These are phyloP conservation scores for Morinoia aosen DNA, from an alignment of 2,888 invertebrate species.

Conservation along the genomic window DNA sequence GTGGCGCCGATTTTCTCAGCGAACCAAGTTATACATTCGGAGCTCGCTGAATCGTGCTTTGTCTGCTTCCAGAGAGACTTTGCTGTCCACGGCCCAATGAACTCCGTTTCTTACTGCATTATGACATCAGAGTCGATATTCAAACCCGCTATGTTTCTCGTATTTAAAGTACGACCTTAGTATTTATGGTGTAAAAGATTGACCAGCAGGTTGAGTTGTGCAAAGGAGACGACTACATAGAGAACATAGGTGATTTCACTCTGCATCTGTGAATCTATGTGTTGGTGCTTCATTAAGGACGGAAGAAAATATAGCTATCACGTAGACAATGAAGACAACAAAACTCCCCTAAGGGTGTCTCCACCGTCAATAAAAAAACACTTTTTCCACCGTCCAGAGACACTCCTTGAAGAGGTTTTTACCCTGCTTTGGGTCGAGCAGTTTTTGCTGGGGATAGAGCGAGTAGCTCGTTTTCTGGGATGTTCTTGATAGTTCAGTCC, in stretches of 20 bases:
- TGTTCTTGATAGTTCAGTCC: constrained; percentile 33
- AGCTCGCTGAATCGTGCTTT: background rate
- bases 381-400: background rate
- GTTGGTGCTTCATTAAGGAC: background rate
- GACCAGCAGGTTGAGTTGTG: background rate
- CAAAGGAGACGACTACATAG: background rate
- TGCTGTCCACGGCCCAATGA: background rate
- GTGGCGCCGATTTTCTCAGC: background rate
- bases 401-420: background rate
- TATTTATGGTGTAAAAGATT: background rate
- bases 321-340: background rate
- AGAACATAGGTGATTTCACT: background rate
- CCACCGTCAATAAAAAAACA: background rate
- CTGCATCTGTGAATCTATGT: background rate
- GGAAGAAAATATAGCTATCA: background rate
- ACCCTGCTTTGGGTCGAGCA: background rate
- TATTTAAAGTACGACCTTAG: background rate
- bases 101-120: background rate
- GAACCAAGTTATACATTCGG: background rate
- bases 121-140: background rate
- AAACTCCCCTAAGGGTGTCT: background rate
- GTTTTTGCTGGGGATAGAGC: background rate
- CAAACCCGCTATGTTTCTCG: background rate
- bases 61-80: background rate
- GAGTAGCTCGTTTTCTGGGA: constrained; percentile 23